Evolutionary conservation across 64 coral and sea anemone genomes (phyloP).

Genomic region (Pocillopora verrucosa): DNA sequence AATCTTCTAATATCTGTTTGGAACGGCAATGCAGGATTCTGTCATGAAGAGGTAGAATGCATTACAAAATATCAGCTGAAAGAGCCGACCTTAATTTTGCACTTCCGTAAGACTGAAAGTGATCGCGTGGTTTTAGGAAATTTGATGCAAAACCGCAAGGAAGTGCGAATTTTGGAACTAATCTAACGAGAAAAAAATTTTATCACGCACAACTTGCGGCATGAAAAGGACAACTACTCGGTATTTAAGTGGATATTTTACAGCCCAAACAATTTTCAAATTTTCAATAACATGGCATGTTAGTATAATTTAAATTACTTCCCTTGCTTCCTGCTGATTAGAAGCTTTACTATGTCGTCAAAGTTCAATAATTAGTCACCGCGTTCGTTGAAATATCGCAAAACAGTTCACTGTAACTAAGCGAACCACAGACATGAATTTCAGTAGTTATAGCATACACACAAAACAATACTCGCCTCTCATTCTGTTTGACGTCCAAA

Average conservation of each 20-base stretch:
- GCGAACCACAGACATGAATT: background rate
- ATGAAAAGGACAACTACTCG: background rate
- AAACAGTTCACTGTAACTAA: background rate
- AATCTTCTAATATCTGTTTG: conserved; percentile 22
- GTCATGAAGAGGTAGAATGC: background rate
- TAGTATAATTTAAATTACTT: background rate
- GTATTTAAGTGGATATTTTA: background rate
- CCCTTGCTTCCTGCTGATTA: conserved; percentile 3
- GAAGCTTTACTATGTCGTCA: background rate
- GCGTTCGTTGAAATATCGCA: background rate
- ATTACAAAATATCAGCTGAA: background rate
- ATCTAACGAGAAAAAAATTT: background rate
- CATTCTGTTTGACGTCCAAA: background rate
- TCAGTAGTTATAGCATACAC: background rate
- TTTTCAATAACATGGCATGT: conserved; percentile 10
- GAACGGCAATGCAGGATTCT: background rate
- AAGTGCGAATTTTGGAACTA: background rate
- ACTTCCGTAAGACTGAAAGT: conserved; percentile 32
- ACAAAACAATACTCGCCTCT: background rate
- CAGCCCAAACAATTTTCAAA: background rate
- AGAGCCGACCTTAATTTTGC: background rate
- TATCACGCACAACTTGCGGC: background rate
- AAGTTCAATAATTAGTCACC: background rate
- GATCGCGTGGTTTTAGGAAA: conserved; percentile 17
- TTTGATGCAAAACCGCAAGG: conserved; percentile 15